These are phyloP conservation scores for Catharus minimus DNA, from an alignment of 2,113 vertebrate species.

Conservation along the genomic window DNA sequence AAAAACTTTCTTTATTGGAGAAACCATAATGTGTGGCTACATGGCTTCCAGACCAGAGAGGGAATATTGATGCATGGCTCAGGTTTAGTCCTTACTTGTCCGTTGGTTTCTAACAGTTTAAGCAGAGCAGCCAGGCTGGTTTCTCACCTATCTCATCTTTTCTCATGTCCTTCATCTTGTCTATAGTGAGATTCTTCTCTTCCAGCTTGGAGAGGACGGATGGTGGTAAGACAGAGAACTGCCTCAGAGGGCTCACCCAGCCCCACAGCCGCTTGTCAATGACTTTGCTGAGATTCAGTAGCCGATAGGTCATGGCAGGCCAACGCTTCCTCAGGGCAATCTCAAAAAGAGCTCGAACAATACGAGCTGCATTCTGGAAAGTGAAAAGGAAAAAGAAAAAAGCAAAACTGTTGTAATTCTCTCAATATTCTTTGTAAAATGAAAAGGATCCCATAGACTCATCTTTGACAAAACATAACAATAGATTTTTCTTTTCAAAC, in stretches of 20 bases:
- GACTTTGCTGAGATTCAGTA: conserved; percentile 94
- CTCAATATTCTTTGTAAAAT: conserved; percentile 7
- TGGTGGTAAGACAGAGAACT: conserved; percentile 87
- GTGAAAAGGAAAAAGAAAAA: background rate
- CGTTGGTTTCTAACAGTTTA: background rate
- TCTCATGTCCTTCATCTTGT: conserved; percentile 96
- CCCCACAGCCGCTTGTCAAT: conserved; percentile 97
- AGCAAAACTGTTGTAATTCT: background rate
- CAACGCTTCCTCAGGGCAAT: conserved; percentile 94
- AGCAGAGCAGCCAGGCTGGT: background rate
- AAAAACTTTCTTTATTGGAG: background rate
- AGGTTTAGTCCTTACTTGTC: background rate
- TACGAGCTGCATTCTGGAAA: conserved; percentile 93
- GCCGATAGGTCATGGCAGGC: conserved; percentile 95
- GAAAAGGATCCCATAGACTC: background rate
- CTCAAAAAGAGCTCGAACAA: conserved; percentile 95
- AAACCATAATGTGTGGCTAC: background rate
- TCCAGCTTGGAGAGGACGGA: conserved; percentile 87
- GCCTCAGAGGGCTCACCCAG: conserved; percentile 91
- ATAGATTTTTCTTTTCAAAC: conserved; percentile 10
- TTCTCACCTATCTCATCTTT: conserved; percentile 97
- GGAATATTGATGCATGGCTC: background rate
- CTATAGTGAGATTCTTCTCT: conserved; percentile 91
- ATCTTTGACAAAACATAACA: conserved; percentile 1
- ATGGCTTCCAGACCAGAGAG: background rate